These are phyloP conservation scores for Stegana nigrithorax DNA, from an alignment of 2,888 invertebrate genomes.

Conservation along the genomic window DNA sequence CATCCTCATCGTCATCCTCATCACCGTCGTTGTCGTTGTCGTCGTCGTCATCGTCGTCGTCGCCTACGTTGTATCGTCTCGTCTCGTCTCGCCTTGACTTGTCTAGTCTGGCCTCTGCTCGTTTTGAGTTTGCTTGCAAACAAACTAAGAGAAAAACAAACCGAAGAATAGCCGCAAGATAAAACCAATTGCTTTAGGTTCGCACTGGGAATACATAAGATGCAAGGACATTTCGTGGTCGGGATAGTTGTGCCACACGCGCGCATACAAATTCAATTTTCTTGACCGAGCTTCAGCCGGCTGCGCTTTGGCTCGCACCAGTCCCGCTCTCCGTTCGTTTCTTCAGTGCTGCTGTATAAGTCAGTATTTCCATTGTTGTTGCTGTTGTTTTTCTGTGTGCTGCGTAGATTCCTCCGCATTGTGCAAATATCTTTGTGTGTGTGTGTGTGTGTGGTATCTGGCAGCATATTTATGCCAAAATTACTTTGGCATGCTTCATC, in stretches of 20 bases:
- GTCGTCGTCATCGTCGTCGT: too few relatives aligned
- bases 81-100: too few relatives aligned
- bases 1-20: background rate
- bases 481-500: constrained; percentile 41
- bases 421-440: constrained; percentile 33
- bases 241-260: constrained; percentile 17
- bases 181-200: constrained; percentile 43
- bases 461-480: constrained; percentile 44
- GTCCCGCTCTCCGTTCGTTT: too few relatives aligned
- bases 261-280: constrained; percentile 51
- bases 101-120: constrained; percentile 29
- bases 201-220: constrained; percentile 27
- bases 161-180: constrained; percentile 33
- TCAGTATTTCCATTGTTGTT: background rate
- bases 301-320: too few relatives aligned
- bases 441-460: constrained; percentile 44
- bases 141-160: constrained; percentile 25
- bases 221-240: constrained; percentile 31
- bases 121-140: background rate
- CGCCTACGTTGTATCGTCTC: too few relatives aligned
- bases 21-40: too few relatives aligned
- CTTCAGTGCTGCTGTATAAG: too few relatives aligned
- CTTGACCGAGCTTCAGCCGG: constrained; percentile 27
- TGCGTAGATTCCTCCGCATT: constrained; percentile 14
- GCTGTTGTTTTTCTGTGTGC: background rate